Evolutionary conservation across 2,113 vertebrate genomes (phyloP), one percentile per base, ranked within the genome.

Genomic region (Cariama cristata): DNA sequence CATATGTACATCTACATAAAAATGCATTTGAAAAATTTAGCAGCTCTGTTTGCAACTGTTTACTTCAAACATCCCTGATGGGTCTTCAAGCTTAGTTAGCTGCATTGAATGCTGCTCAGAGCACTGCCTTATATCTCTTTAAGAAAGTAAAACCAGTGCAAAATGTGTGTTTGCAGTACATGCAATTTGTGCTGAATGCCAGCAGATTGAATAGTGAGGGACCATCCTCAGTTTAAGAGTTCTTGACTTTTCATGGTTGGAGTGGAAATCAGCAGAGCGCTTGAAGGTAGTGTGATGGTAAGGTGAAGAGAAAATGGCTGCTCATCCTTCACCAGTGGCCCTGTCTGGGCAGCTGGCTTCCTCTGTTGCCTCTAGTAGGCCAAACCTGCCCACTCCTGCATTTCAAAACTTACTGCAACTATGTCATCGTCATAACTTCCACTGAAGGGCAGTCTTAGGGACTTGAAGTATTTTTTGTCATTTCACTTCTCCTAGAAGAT

Each of bases 241-340:
- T 56, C 13, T 47, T 0, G 0, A 4, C 27, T 50, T 28, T 27
- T 6, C 1, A 4, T 2, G 16, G 14, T 50, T 55, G 17, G 53
- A 24, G 63, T 6, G 60, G 60, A 40, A 27, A 20, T 6, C 50
- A 45, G 35, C 21, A 75, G 77, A 53, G 52, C 19, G 30, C 27
- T 27, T 16, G 30, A 12, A 71, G 42, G 18, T 5, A 26, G 20
- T 2, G 1, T 2, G 0, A 27, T 3, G 33, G 11, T 50, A 63
- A 10, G 6, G 1, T 0, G 16, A 21, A 30, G 66, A 40, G 35
- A 15, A 35, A 53, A 18, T 0, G 2, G 30, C n/a, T 33, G 32
- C 60, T 49, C 33, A 19, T 50, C n/a, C 75, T 66, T 28, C 14
- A 12, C 23, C 3, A 8, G 20, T n/a, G 14, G 3, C 59, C 38